Base-by-base conservation (phyloP, 1,140 invertebrate genomes). In the Rhagoletis pomonella region DNA sequence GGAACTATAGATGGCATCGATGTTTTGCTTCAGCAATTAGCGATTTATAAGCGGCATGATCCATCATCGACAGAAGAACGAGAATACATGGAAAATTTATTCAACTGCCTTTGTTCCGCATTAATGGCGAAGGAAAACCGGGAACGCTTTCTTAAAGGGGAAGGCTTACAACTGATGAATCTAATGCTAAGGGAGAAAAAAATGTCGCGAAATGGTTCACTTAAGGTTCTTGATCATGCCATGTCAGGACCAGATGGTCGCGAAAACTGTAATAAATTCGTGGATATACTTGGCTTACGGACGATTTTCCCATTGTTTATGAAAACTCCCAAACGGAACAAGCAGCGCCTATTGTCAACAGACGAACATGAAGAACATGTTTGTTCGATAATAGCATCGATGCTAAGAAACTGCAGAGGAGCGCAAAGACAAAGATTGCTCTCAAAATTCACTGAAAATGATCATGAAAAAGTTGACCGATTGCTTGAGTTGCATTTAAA, bases 41-140 rank as follows among this genome's bases (percentile, higher is more conserved):
- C 98, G 89, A 97, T 98, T 90, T 99, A 99, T 93, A 99, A 99
- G 93, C 94, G 97, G 73, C 97, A 99, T 91, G 98, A 99, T 94
- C 99, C 99, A 1, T 94, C 94, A 77, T 96, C 95, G 86, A 95
- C 95, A 10, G 98, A 99, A 93, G 99, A 99, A 93, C 96, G 97
- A 90, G 99, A 99, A 94, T 97, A 98, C 91, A 99, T 99, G 98
- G 99, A 99, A 93, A 99, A 99, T 94, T 94, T 99, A 69, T 99
- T 99, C 91, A 97, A 99, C 92, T 96, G 96, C 89, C 94, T 99
- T 17, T 99, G 99, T 93, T 99, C 98, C 12, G 96, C 97, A 88
- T 94, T 99, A 77, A 97, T 99, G 96, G 95, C 96, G 86, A 94
- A 96, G 7, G 93, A 96, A 86, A 99, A 99, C 94, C 95, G 98